Evolutionary conservation across 2,797 vertebrate genomes (phyloP), one percentile per base, ranked within the genome.

Genomic region (Coregonus sp.): DNA sequence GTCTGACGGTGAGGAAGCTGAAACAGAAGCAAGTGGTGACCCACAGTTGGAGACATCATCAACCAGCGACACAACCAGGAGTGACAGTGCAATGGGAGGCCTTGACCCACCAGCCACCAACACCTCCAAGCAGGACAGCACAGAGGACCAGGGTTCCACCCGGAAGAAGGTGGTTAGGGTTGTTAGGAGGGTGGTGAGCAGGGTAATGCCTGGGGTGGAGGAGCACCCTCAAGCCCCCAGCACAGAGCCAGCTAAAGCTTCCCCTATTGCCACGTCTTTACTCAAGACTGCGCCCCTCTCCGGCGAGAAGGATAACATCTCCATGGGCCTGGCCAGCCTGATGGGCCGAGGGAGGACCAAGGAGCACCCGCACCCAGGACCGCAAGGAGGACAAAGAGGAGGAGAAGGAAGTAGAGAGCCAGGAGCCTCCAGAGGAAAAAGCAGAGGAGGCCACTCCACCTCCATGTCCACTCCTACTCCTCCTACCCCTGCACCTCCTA

Each of bases 291-390:
- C 50, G 14, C 18, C 54, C 4, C 52, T 54, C 16, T 7, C 54
- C 18, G 4, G 54, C 54, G 88, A 35, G 82, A 94, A 94, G 85
- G 97, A 98, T 31, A 97, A 98, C 78, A 94, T 98, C 79, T 97
- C 97, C 0, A 29, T 89, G 5, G 97, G 98, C 18, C 92, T 99
- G 74, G 88, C 95, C 72, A 97, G 93, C 81, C 93, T 99, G 14
- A 99, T 98, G 98, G 94, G 96, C 0, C 94, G 96, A 73, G 90
- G 94, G 9, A 93, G 93, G 85, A 95, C 89, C 86, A 98, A 96
- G 88, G 96, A 98, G 66, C 16, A 91, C 91, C 73, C 95, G 94
- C 65, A 88, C 83, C 35, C 35, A 90, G 31, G 92, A 96, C 71
- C 93, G 83, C 82, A 94, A 89, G 78, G 93, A 84, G 1, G 86